phyloP scores from a whole-genome alignment of 2,113 vertebrate genomes.

The Chaenocephalus aceratus region DNA sequence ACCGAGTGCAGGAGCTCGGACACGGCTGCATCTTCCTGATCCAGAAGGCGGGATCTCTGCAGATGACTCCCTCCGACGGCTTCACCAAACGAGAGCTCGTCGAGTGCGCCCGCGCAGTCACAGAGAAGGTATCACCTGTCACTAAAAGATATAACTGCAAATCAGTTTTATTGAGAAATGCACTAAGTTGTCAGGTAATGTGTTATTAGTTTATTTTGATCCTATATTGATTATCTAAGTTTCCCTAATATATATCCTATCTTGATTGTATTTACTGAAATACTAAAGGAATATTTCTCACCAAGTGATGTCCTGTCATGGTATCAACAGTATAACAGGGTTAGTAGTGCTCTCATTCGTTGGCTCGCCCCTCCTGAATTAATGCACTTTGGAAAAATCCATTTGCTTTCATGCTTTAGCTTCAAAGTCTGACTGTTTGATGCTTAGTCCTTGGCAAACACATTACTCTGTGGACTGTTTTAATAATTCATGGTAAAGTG shows the following conservation, averaged over 20 bases:
- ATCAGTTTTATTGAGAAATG: background rate
- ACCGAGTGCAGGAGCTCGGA: conserved; percentile 94
- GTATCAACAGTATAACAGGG: background rate
- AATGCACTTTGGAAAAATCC: conserved; percentile 23
- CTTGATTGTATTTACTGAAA: background rate
- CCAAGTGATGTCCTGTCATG: conserved; percentile 4
- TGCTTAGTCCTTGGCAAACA: conserved; percentile 1
- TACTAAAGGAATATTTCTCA: background rate
- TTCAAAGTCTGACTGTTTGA: conserved; percentile 18
- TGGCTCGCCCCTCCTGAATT: conserved; percentile 11
- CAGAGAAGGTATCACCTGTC: conserved; percentile 90
- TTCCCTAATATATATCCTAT: background rate
- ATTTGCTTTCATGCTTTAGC: conserved; percentile 10
- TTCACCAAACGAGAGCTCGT: conserved; percentile 97
- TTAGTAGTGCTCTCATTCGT: background rate
- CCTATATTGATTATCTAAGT: background rate
- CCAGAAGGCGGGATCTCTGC: conserved; percentile 97
- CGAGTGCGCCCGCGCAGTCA: conserved; percentile 94
- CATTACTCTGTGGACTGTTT: conserved; percentile 7
- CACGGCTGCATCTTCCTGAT: conserved; percentile 98
- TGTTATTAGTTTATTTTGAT: no score
- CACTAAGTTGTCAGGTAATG: background rate
- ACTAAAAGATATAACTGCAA: rapidly evolving
- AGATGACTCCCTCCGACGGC: conserved; percentile 94
- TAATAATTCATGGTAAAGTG: conserved; percentile 26